Conservation (phyloP, 1,140 invertebrate species). For the Elymnias hypermnestra region DNA sequence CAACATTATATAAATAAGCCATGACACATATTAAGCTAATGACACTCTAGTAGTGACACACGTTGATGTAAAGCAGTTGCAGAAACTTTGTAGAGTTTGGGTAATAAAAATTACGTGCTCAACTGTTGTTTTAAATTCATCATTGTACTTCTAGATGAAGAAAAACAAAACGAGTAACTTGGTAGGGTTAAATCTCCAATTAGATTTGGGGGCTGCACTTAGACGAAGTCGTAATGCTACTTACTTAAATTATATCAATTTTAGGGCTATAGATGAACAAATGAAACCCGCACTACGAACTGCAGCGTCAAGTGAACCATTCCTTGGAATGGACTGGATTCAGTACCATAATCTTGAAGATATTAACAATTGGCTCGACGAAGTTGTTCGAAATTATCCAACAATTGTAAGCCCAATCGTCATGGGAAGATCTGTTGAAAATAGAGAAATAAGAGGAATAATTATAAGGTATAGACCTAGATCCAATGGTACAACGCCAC, state of each 20-base stretch:
- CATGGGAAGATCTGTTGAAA: conserved; percentile 78
- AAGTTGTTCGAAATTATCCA: conserved; percentile 52
- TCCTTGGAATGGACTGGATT: conserved; percentile 59
- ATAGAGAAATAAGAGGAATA: conserved; percentile 80
- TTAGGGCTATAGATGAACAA: conserved; percentile 50
- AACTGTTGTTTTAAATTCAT: no score
- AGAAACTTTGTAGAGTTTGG: no score
- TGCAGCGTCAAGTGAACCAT: conserved; percentile 18
- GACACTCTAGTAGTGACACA: no score
- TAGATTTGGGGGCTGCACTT: no score
- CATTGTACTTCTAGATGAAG: no score
- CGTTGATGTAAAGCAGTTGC: no score
- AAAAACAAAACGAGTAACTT: no score
- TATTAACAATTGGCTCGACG: conserved; percentile 74
- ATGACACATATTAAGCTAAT: no score
- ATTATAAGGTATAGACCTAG: conserved; percentile 71
- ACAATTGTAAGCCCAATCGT: conserved; percentile 68
- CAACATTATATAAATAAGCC: no score
- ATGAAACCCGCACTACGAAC: conserved; percentile 22
- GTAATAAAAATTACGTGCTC: no score
- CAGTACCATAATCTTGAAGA: conserved; percentile 65
- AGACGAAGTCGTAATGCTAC: no score
- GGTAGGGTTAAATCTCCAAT: no score
- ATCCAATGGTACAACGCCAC: conserved; percentile 25
- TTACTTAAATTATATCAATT: conserved; percentile 14